These are phyloP conservation scores for Strigops habroptila DNA, from an alignment of 2,113 vertebrate species.

Conservation along the genomic window DNA sequence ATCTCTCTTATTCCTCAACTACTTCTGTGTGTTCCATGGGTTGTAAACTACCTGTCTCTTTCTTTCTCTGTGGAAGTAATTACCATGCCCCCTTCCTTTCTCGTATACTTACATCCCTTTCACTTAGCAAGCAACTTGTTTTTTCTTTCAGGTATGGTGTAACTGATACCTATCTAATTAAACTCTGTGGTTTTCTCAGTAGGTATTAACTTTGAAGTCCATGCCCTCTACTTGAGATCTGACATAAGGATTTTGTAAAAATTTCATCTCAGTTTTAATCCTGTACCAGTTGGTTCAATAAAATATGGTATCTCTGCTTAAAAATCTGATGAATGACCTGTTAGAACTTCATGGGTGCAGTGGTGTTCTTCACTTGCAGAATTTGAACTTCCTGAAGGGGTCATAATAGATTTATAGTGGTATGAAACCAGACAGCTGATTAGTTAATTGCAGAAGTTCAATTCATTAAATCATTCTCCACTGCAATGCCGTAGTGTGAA, in stretches of 20 bases:
- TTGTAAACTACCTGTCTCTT: not conserved
- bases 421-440: not conserved
- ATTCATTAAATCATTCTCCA: not conserved
- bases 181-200: not conserved
- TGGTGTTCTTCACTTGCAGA: not conserved
- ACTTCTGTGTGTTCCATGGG: not conserved
- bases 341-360: not conserved
- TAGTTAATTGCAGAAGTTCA: not conserved
- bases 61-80: not conserved
- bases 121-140: not conserved
- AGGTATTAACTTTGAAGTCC: not conserved
- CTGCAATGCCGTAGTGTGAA: not conserved
- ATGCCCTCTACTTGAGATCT: not conserved
- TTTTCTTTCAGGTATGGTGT: not conserved
- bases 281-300: not conserved
- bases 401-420: not conserved
- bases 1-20: not conserved
- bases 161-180: not conserved
- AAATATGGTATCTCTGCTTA: not conserved
- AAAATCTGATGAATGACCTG: not conserved
- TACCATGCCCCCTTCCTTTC: not conserved
- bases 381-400: not conserved
- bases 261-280: not conserved
- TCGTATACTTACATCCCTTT: not conserved
- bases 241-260: rapidly evolving